A percentile compares a stretch with the other conserved stretches of the same genome.
phyloP scores from a whole-genome alignment of 2,113 vertebrate species.

The Pelodiscus sinensis region DNA sequence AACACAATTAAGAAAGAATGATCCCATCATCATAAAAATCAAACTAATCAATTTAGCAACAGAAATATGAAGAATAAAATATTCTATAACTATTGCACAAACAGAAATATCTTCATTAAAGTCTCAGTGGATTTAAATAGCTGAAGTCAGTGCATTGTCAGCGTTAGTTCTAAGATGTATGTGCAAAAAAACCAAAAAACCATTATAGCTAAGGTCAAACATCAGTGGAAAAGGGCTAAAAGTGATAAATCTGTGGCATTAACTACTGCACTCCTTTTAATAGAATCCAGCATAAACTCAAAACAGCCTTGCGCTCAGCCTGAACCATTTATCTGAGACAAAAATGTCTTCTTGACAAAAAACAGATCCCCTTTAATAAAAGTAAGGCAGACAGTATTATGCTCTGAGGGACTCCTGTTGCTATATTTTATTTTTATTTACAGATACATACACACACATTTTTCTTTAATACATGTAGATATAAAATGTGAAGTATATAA shows the following conservation, averaged over 20 bases:
- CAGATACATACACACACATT: constrained; percentile 41
- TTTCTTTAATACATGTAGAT: constrained; percentile 58
- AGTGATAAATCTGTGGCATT: constrained; percentile 83
- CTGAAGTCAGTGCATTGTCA: constrained; percentile 9
- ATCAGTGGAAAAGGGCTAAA: constrained; percentile 74
- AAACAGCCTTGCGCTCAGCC: constrained; percentile 79
- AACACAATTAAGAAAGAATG: constrained; percentile 69
- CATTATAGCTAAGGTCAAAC: constrained; percentile 80
- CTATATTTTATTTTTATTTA: constrained; percentile 74
- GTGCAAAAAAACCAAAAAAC: constrained; percentile 21
- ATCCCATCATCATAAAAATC: constrained; percentile 64
- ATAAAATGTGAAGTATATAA: constrained; percentile 22
- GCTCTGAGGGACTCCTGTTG: constrained; percentile 83
- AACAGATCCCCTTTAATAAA: constrained; percentile 87
- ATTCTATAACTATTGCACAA: constrained; percentile 1
- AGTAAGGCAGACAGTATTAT: constrained; percentile 81
- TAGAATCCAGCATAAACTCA: constrained; percentile 82
- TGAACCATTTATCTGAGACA: constrained; percentile 82
- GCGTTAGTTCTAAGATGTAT: not conserved
- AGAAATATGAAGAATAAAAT: constrained; percentile 47
- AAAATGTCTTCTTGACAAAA: constrained; percentile 87
- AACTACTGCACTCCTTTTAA: constrained; percentile 82
- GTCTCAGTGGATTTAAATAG: constrained; percentile 7
- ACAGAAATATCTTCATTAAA: constrained; percentile 40
- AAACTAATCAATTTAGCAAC: constrained; percentile 63